phyloP scores from a whole-genome alignment of 2,113 vertebrate species.

The Paedocypris sp. region DNA sequence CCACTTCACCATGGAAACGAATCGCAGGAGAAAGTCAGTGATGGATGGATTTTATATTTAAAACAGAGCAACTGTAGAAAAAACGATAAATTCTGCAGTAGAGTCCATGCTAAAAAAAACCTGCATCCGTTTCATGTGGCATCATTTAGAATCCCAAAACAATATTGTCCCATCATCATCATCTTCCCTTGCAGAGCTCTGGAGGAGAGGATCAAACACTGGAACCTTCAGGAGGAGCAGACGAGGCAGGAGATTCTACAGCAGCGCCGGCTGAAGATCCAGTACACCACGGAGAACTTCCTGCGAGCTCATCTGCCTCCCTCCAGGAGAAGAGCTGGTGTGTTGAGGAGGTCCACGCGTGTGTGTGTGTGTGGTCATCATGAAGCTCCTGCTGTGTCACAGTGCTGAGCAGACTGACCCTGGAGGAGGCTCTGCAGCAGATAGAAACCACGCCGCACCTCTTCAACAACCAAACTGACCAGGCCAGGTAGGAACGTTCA shows the following conservation, averaged over 20 bases:
- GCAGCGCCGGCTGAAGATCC: slow-evolving; percentile 69
- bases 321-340: slow-evolving; percentile 63
- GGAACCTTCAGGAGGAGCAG: slow-evolving; percentile 69
- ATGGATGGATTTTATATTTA: slow-evolving; percentile 13
- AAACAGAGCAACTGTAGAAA: no score
- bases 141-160: no score
- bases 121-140: no score
- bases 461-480: no score
- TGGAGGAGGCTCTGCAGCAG: no score
- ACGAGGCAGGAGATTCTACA: slow-evolving; percentile 71
- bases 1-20: slow-evolving; percentile 73
- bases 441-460: no score
- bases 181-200: slow-evolving; percentile 58
- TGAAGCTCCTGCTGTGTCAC: not conserved
- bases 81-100: no score
- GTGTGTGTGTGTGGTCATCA: not conserved
- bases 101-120: no score
- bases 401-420: no score
- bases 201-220: slow-evolving; percentile 68
- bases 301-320: slow-evolving; percentile 67
- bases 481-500: no score
- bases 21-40: slow-evolving; percentile 71
- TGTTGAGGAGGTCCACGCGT: not conserved
- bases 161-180: no score
- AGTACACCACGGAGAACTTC: slow-evolving; percentile 82